Base-by-base conservation (phyloP, 92 coral and sea anemone species). In the Parazoanthus atlanticus region DNA sequence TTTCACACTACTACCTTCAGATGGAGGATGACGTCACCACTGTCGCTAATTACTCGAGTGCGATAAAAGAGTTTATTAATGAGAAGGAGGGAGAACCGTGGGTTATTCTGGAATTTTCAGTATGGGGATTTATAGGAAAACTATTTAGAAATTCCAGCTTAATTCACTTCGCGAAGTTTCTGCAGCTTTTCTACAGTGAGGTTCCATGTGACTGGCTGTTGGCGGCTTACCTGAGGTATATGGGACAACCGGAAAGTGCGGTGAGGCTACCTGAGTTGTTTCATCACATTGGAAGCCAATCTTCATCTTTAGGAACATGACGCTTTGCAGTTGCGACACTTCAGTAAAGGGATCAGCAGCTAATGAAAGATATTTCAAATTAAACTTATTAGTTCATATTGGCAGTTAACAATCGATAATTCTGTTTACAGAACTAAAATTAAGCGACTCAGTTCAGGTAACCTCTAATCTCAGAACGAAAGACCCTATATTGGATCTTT, bases 11-110 rank as follows among this genome's bases (percentile, higher is more conserved):
- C 75, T 97, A 97, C 79, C 78, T 97, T 30, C 99, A 97, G 40
- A 89, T 97, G 78, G 99, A 97, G 90, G 99, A 97, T 79, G 99
- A 97, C 89, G 98, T 97, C 69, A 79, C 54, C 11, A 79, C 95
- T 28, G 88, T 74, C 40, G 86, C 91, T 6, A 89, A 94, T 81
- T 92, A 90, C 69, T 85, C 94, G 56, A 56, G 54, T 29, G 88
- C 90, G 38, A 95, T 97, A 61, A 90, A 89, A 58, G 52, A 86
- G 19, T 93, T 89, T 83, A 90, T 97, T 32, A 76, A 90, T 83
- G 88, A 78, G 52, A 86, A 88, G 72, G 83, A 77, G 79, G 88
- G 76, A 29, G 11, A 30, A 7, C 84, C 88, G 8, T 95, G 96
- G 96, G 90, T 87, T 16, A 70, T 74, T 31, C 71, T 96, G 49